Conservation (phyloP, 2,888 invertebrate genomes). For the Tholera decimalis region DNA sequence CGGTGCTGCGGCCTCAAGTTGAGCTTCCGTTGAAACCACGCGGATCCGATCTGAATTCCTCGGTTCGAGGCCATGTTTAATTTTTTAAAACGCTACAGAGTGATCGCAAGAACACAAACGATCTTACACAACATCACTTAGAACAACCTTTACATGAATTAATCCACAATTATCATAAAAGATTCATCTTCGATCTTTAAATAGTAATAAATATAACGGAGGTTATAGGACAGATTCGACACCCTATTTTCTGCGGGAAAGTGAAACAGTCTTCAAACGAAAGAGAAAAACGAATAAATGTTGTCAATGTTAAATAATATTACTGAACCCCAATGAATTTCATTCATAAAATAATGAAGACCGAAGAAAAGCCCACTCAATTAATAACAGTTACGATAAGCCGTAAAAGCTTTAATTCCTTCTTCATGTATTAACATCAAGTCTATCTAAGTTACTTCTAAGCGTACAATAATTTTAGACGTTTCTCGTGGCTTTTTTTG, state of each 20-base stretch:
- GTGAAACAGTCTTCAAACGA: slow-evolving; percentile 89
- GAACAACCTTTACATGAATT: slow-evolving; percentile 90
- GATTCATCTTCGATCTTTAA: slow-evolving; percentile 92
- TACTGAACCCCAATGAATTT: slow-evolving; percentile 63
- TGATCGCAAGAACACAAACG: slow-evolving; percentile 89
- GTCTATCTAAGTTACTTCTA: neutral
- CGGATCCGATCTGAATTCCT: slow-evolving; percentile 98
- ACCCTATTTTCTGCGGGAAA: slow-evolving; percentile 92
- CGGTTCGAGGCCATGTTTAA: slow-evolving; percentile 96
- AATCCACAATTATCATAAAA: slow-evolving; percentile 94
- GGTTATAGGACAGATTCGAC: slow-evolving; percentile 91
- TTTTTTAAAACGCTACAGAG: slow-evolving; percentile 90
- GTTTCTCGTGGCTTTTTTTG: neutral
- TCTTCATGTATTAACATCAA: neutral
- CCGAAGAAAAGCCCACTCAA: neutral
- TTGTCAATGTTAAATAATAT: slow-evolving; percentile 80
- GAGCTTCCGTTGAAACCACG: slow-evolving; percentile 99
- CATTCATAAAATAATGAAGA: slow-evolving; percentile 71
- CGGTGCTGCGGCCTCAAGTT: slow-evolving; percentile 98
- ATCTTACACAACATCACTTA: slow-evolving; percentile 91
- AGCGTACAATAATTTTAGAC: neutral
- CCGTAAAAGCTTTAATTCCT: neutral
- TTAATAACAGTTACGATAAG: neutral
- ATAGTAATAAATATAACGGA: slow-evolving; percentile 90
- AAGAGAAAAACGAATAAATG: slow-evolving; percentile 86